Conservation (phyloP, 2,888 invertebrate genomes). For the Pammene aurita region DNA sequence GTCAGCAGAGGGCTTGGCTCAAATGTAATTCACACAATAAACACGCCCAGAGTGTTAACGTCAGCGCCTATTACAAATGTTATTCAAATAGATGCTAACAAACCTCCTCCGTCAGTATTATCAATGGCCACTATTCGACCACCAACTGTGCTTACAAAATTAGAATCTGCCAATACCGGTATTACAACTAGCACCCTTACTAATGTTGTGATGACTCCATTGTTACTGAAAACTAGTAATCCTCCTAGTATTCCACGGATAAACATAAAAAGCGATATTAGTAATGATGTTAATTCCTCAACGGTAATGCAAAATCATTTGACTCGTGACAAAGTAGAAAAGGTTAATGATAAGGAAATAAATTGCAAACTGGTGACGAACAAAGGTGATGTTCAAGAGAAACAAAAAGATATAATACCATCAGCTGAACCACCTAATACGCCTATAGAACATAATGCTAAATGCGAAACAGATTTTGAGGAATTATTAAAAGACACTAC, state of each 20-base stretch:
- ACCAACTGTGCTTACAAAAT: constrained; percentile 65
- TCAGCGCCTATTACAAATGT: constrained; percentile 65
- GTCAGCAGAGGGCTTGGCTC: constrained; percentile 63
- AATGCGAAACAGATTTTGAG: constrained; percentile 80
- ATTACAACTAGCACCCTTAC: constrained; percentile 61
- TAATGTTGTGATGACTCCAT: constrained; percentile 70
- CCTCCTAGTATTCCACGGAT: constrained; percentile 58
- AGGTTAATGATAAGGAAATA: constrained; percentile 47
- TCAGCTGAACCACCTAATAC: constrained; percentile 45
- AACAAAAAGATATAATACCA: constrained; percentile 50
- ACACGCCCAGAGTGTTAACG: constrained; percentile 67
- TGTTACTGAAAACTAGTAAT: constrained; percentile 64
- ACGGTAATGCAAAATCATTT: constrained; percentile 48
- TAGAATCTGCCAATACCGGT: constrained; percentile 60
- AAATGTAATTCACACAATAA: constrained; percentile 72
- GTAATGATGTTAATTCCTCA: constrained; percentile 47
- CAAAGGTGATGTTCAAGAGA: constrained; percentile 48
- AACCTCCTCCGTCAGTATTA: constrained; percentile 67
- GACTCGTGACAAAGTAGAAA: constrained; percentile 46
- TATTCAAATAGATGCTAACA: constrained; percentile 68
- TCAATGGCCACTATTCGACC: constrained; percentile 70
- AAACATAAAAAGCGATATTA: constrained; percentile 60
- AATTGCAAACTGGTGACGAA: constrained; percentile 39
- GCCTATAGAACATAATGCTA: constrained; percentile 53
- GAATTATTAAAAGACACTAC: constrained; percentile 78